Evolutionary conservation across 2,888 invertebrate species (phyloP).

Genomic region (Tetranychus truncatus): DNA sequence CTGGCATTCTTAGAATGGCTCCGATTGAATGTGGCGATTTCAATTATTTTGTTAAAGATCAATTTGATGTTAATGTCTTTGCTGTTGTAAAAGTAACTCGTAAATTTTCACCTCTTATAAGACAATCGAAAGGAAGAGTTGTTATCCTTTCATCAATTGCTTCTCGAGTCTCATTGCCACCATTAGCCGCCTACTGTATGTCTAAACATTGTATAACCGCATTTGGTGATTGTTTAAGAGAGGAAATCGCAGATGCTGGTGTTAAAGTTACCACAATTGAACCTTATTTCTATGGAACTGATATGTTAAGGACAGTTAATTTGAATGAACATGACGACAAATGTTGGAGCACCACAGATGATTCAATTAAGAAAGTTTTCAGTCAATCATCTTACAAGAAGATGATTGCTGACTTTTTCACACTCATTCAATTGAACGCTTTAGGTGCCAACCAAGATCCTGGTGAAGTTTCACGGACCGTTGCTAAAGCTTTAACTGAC

Average conservation of each 20-base stretch:
- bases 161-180: conserved; percentile 3
- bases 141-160: conserved; percentile 30
- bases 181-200: conserved; percentile 29
- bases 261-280: conserved; percentile 30
- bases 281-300: conserved; percentile 30
- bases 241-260: conserved; percentile 30
- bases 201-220: conserved; percentile 30
- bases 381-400: neutral
- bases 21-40: conserved; percentile 36
- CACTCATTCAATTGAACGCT: neutral
- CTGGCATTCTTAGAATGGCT: conserved; percentile 35
- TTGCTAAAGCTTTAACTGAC: conserved; percentile 6
- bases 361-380: neutral
- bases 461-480: neutral
- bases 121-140: conserved; percentile 29
- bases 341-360: neutral
- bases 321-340: neutral
- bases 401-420: neutral
- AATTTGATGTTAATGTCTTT: conserved; percentile 31
- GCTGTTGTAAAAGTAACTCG: conserved; percentile 30
- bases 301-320: neutral
- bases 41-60: conserved; percentile 32
- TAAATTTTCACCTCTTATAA: conserved; percentile 30
- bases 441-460: neutral
- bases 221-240: conserved; percentile 30